Conservation (phyloP, 2,797 vertebrate genomes). For the Phalloptychus januarius region DNA sequence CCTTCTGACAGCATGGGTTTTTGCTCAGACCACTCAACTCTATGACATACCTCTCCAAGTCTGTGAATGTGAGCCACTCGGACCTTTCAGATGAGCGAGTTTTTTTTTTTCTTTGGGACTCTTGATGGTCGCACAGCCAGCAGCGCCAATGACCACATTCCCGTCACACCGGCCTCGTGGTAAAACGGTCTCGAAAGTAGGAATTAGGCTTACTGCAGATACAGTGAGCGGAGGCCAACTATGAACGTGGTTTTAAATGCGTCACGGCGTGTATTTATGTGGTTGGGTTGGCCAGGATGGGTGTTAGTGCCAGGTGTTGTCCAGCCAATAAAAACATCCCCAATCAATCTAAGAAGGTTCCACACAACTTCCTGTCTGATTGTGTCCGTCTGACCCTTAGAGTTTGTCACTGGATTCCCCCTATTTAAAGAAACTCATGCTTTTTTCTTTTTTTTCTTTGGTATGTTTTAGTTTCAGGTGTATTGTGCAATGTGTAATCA, state of each 20-base stretch:
- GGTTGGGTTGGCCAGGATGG: not conserved
- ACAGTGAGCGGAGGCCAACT: not conserved
- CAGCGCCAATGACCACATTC: not conserved
- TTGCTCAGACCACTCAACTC: not conserved
- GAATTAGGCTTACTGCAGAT: not conserved
- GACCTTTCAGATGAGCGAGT: not conserved
- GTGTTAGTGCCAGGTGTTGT: not conserved
- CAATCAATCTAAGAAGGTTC: conserved; percentile 16
- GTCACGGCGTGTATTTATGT: not conserved
- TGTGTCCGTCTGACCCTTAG: conserved; percentile 13
- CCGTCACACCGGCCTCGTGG: not conserved
- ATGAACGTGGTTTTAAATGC: not conserved
- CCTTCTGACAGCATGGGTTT: not conserved
- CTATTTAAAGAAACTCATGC: conserved; percentile 19
- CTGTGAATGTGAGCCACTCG: not conserved
- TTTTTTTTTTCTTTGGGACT: not conserved
- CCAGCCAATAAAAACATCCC: not conserved
- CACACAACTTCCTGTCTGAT: conserved; percentile 26
- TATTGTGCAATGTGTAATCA: conserved; percentile 50
- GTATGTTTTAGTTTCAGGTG: conserved; percentile 29
- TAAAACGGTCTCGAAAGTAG: not conserved
- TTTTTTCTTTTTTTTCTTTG: not conserved
- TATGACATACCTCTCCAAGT: not conserved
- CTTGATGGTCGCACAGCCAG: not conserved
- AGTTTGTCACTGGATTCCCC: not conserved